These are phyloP conservation scores for Pipistrellus nathusii DNA, from an alignment of 2,797 vertebrate species.

Conservation along the genomic window DNA sequence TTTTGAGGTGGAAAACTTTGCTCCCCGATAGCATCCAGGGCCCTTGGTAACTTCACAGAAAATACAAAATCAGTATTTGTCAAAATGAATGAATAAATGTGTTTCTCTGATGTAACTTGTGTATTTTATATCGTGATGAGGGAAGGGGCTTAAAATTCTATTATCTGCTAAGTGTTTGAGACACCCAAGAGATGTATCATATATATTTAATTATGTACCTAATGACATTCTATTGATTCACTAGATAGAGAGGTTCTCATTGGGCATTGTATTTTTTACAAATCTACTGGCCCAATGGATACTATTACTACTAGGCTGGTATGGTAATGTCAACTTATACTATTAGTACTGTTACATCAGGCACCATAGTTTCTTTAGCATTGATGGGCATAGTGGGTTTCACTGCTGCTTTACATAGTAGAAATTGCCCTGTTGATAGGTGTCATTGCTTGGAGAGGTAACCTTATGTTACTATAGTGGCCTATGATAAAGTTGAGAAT, in stretches of 20 bases:
- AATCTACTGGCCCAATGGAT: background rate
- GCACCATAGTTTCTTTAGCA: background rate
- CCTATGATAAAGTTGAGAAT: background rate
- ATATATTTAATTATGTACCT: background rate
- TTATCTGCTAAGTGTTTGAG: slow-evolving; percentile 7
- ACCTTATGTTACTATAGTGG: background rate
- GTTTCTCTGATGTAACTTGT: background rate
- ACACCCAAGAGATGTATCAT: background rate
- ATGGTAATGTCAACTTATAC: background rate
- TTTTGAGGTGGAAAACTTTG: background rate
- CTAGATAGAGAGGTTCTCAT: background rate
- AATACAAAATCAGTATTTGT: background rate
- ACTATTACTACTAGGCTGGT: background rate
- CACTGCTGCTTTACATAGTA: background rate
- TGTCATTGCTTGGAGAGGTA: background rate
- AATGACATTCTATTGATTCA: background rate
- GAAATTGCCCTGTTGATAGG: background rate
- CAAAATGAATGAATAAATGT: slow-evolving; percentile 33
- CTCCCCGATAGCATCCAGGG: background rate
- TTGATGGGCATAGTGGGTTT: background rate
- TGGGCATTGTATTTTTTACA: slow-evolving; percentile 10
- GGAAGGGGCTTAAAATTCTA: background rate
- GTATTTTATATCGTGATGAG: background rate
- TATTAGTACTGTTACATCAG: background rate
- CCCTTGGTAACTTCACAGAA: background rate